Conservation (phyloP, 2,113 vertebrate genomes). For the Benitochromis conjunctus region DNA sequence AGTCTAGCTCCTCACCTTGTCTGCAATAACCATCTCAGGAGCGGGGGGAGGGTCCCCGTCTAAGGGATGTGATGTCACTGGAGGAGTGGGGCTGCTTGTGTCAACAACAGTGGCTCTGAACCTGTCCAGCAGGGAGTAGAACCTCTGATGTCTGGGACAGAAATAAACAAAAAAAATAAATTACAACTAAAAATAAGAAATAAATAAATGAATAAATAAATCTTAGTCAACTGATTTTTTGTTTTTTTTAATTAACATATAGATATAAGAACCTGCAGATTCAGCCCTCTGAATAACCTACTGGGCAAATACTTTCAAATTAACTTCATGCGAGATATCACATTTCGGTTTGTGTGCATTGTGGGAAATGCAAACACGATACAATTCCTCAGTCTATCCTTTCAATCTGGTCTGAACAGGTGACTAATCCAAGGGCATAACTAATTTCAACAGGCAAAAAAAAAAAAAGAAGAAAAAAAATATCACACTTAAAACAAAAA, state of each 20-base stretch:
- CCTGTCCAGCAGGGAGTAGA: conserved; percentile 96
- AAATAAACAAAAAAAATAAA: background rate
- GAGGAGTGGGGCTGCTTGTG: conserved; percentile 80
- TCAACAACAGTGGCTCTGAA: conserved; percentile 86
- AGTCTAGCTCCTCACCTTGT: conserved; percentile 77
- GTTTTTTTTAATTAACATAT: background rate
- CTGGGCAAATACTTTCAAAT: background rate
- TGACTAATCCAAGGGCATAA: background rate
- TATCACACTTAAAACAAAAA: background rate
- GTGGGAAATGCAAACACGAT: background rate
- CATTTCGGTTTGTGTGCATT: background rate
- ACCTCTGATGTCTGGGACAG: conserved; percentile 87
- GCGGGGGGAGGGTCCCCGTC: conserved; percentile 83
- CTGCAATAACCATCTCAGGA: conserved; percentile 79
- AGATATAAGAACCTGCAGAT: background rate
- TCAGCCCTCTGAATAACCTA: background rate
- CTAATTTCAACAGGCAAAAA: background rate
- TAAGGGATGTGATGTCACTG: conserved; percentile 86
- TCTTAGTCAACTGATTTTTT: accelerated
- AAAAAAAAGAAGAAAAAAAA: background rate
- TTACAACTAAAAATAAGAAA: no score
- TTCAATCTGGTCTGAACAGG: background rate
- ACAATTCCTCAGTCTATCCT: background rate
- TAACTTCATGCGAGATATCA: background rate
- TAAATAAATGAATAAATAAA: accelerated